Conservation (phyloP, 2,113 vertebrate species). For the Polyodon spathula region DNA sequence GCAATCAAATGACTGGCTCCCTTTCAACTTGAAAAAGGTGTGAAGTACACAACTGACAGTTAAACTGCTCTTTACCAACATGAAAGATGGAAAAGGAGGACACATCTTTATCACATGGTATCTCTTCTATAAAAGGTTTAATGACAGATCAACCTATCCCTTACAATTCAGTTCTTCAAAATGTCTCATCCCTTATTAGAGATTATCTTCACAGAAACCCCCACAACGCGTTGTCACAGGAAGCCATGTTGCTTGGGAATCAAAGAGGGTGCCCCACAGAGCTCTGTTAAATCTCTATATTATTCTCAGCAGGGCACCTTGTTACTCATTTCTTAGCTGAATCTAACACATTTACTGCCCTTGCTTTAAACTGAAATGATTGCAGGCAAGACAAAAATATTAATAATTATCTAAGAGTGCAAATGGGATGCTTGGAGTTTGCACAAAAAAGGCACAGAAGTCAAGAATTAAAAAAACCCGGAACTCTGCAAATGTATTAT, state of each 20-base stretch:
- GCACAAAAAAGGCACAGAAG: no score
- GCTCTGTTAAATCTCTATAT: slow-evolving; percentile 4
- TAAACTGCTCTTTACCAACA: background rate
- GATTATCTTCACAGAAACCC: background rate
- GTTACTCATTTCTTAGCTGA: background rate
- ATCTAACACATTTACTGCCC: background rate
- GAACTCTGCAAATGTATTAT: no score
- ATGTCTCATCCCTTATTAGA: background rate
- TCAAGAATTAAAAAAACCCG: no score
- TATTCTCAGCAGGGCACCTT: slow-evolving; percentile 2
- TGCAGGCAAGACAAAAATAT: background rate
- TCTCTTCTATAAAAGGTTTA: background rate
- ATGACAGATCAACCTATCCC: background rate
- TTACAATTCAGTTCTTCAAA: background rate
- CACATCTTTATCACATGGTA: background rate
- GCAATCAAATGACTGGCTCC: no score
- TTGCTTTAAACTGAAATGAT: background rate
- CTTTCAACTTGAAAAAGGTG: background rate
- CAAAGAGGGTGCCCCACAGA: slow-evolving; percentile 11
- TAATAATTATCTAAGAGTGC: no score
- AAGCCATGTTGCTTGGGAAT: slow-evolving; percentile 4
- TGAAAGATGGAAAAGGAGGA: background rate
- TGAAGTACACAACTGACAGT: background rate
- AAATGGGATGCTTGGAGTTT: no score
- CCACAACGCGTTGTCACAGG: background rate